These are phyloP conservation scores for Drosophila seclusa DNA, from an alignment of 2,888 invertebrate species.

Conservation along the genomic window DNA sequence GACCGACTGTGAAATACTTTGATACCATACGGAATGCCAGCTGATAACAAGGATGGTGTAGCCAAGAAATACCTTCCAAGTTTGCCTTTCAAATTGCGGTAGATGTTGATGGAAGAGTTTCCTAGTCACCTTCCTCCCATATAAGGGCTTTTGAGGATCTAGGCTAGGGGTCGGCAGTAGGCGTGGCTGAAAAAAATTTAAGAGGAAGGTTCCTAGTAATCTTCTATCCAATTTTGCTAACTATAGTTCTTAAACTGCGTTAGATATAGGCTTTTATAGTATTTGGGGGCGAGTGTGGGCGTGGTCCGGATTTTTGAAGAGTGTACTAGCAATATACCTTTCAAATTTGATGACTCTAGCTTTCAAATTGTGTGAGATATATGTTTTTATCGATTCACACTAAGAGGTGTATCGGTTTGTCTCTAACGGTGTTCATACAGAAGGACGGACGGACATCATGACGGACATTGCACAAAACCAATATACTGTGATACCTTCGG, in stretches of 20 bases:
- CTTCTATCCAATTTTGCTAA: not conserved
- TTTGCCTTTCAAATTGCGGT: not conserved
- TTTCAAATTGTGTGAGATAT: not conserved
- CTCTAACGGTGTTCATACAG: no score
- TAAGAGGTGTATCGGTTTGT: not conserved
- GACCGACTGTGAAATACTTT: not conserved
- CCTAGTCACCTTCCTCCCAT: not conserved
- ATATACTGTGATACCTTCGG: not conserved
- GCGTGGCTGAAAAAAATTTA: no score
- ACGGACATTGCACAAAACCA: not conserved
- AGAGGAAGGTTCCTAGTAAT: not conserved
- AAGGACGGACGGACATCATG: not conserved
- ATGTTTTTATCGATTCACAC: not conserved
- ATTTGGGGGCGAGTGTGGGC: not conserved
- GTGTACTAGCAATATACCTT: not conserved
- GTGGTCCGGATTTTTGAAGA: not conserved
- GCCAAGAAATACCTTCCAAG: not conserved
- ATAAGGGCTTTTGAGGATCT: no score
- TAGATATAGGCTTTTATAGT: not conserved
- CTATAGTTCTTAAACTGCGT: not conserved
- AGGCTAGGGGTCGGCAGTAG: no score
- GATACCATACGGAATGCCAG: not conserved
- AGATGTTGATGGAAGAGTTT: not conserved
- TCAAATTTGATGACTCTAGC: not conserved
- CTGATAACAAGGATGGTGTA: not conserved